Conservation (phyloP, 2,888 invertebrate genomes). For the Perizoma affinitatum region DNA sequence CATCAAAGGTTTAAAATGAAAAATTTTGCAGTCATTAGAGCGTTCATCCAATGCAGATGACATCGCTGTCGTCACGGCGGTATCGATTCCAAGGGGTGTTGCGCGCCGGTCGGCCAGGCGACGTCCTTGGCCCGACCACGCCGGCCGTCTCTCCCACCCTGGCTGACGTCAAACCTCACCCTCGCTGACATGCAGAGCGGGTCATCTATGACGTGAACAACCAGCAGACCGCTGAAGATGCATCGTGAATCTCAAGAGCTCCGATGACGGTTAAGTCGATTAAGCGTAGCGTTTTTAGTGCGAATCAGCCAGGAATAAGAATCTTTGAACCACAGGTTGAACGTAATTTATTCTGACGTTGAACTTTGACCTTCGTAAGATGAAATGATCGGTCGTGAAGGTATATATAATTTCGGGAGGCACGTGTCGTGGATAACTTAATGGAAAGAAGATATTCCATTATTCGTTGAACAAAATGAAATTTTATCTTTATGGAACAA, state of each 20-base stretch:
- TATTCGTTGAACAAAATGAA: not conserved
- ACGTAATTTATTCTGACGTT: constrained; percentile 18
- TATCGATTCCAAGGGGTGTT: constrained; percentile 78
- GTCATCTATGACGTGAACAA: constrained; percentile 71
- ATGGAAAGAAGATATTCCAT: not conserved
- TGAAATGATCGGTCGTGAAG: constrained; percentile 22
- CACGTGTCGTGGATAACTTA: constrained; percentile 2
- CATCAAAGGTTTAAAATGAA: not conserved
- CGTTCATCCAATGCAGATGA: constrained; percentile 50
- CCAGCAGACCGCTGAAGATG: constrained; percentile 50
- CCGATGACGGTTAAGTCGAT: constrained; percentile 3
- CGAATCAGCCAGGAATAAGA: not conserved
- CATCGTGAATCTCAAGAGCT: constrained; percentile 39
- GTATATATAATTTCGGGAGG: constrained; percentile 10
- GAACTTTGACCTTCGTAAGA: constrained; percentile 29
- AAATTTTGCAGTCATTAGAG: constrained; percentile 11
- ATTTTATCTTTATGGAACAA: no score
- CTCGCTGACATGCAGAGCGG: constrained; percentile 63
- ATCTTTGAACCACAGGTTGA: constrained; percentile 11
- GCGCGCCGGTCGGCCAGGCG: constrained; percentile 79
- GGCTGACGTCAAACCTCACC: constrained; percentile 71
- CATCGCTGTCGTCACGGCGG: constrained; percentile 54
- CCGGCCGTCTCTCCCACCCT: constrained; percentile 59
- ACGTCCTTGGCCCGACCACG: constrained; percentile 79
- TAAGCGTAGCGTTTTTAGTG: constrained; percentile 7